These are phyloP conservation scores for Tipula unca DNA, from an alignment of 2,888 invertebrate species.

Conservation along the genomic window DNA sequence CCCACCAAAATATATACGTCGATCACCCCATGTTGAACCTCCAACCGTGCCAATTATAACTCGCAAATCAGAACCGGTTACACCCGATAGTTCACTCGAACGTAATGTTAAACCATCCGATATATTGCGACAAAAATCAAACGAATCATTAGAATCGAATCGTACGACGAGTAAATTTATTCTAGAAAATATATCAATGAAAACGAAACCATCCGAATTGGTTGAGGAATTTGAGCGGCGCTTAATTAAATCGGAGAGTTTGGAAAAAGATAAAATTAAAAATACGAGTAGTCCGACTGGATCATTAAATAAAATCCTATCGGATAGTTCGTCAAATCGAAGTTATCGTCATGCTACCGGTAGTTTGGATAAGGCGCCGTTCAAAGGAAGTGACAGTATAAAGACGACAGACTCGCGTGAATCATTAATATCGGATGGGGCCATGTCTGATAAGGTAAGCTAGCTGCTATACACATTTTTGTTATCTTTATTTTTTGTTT, in stretches of 20 bases:
- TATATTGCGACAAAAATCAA: conserved; percentile 41
- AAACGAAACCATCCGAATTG: conserved; percentile 35
- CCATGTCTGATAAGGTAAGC: conserved; percentile 39
- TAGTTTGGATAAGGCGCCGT: conserved; percentile 33
- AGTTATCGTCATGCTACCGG: conserved; percentile 38
- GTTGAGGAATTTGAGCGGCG: conserved; percentile 41
- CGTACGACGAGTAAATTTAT: conserved; percentile 38
- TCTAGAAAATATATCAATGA: conserved; percentile 38
- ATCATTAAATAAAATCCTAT: conserved; percentile 35
- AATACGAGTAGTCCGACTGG: conserved; percentile 36
- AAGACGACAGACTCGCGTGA: conserved; percentile 42
- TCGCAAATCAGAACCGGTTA: conserved; percentile 29
- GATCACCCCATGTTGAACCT: conserved; percentile 49
- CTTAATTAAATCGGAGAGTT: conserved; percentile 39
- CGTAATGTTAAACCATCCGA: conserved; percentile 42
- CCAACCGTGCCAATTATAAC: conserved; percentile 40
- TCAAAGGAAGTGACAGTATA: conserved; percentile 30
- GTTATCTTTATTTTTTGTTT: not conserved
- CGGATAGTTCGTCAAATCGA: not conserved
- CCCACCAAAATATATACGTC: conserved; percentile 55
- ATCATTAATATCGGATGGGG: conserved; percentile 40
- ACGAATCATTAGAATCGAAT: conserved; percentile 40
- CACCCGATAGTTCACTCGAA: conserved; percentile 39
- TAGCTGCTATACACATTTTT: not conserved
- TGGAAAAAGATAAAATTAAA: conserved; percentile 34